Conservation (phyloP, 2,888 invertebrate species). For the Drosophila neoperkinsi region DNA sequence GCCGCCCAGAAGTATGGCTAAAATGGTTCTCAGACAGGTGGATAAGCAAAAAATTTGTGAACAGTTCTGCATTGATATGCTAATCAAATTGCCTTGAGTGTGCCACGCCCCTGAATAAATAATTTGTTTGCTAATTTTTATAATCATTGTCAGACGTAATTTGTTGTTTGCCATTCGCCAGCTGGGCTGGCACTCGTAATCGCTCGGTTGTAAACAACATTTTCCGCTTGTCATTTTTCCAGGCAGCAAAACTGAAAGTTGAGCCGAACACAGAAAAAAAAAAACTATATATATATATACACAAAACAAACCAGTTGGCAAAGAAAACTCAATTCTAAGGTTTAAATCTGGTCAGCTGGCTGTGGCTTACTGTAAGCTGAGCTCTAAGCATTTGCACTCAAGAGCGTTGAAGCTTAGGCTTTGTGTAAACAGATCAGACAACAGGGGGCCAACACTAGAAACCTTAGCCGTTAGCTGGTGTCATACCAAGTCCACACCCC, state of each 20-base stretch:
- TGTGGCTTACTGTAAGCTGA: constrained; percentile 46
- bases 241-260: constrained; percentile 67
- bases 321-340: constrained; percentile 26
- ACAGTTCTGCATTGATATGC: constrained; percentile 26
- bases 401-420: constrained; percentile 54
- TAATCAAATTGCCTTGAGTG: constrained; percentile 33
- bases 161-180: constrained; percentile 28
- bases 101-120: constrained; percentile 49
- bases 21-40: constrained; percentile 28
- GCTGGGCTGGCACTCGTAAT: constrained; percentile 11
- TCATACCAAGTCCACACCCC: background rate
- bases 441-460: constrained; percentile 39
- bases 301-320: constrained; percentile 45
- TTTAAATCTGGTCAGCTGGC: constrained; percentile 2
- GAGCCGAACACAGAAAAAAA: constrained; percentile 27
- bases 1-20: background rate
- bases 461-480: constrained; percentile 30
- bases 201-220: constrained; percentile 45
- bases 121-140: constrained; percentile 62
- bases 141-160: constrained; percentile 41
- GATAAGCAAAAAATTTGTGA: constrained; percentile 14
- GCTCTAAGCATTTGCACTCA: constrained; percentile 21
- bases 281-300: background rate
- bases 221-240: constrained; percentile 60
- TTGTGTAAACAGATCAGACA: constrained; percentile 58